Evolutionary conservation across 2,888 invertebrate genomes (phyloP), one percentile per base, ranked within the genome.

Genomic region (Caenorhabditis sp.): DNA sequence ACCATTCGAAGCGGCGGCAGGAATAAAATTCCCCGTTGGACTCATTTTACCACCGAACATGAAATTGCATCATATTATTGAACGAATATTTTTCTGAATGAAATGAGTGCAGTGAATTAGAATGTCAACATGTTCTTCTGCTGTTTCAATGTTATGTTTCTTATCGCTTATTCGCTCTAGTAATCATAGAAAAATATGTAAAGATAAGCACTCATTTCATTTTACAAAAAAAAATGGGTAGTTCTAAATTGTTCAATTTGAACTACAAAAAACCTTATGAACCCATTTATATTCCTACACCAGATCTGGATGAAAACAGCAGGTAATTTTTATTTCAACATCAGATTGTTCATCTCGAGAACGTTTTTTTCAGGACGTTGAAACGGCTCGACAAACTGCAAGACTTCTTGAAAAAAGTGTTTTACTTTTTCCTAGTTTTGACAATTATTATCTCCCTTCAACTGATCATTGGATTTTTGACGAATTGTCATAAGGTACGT

Each of bases 21-120:
- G 92, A 65, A 91, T 95, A 64, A 92, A 92, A 84, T 90, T 96
- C 58, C 94, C 96, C 0, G 88, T 91, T 31, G 92, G 92, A 82
- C 92, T 94, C 27, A 69, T 84, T 73, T 54, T 86, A 82, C 87
- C 87, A 2, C 76, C 77, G 19, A 82, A 80, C 53, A 76, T 78
- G 73, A 79, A 81, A 58, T 77, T 78, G 43, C 78, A 83, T 57
- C 78, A 94, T 17, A 93, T 97, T 75, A 95, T 99, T 84, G 95
- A 96, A 87, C 95, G 95, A 89, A 99, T n/a, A n/a, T n/a, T n/a
- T n/a, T n/a, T n/a, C n/a, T n/a, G n/a, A n/a, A n/a, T n/a, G n/a
- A n/a, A n/a, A n/a, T n/a, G n/a, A n/a, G n/a, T n/a, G n/a, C n/a
- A n/a, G n/a, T n/a, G n/a, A n/a, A n/a, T n/a, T n/a, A n/a, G n/a